phyloP scores from a whole-genome alignment of 1,140 invertebrate genomes.

The Cherax quadricarinatus region DNA sequence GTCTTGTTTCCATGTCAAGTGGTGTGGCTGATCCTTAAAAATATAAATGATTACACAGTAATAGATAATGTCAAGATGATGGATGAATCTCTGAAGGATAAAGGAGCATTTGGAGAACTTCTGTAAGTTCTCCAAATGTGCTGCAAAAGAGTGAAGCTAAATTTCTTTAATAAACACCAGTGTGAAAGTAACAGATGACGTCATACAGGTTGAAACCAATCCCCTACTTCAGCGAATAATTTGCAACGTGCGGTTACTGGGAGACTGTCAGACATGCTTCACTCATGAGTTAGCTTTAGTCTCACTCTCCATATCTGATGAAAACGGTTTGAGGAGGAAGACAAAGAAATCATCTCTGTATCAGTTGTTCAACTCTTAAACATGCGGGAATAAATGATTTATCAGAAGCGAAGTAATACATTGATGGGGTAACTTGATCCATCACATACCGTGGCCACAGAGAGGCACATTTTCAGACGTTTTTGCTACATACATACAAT shows the following conservation, averaged over 20 bases:
- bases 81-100: conserved; percentile 38
- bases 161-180: conserved; percentile 3
- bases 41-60: conserved; percentile 22
- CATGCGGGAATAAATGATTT: conserved; percentile 28
- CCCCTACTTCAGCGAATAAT: conserved; percentile 32
- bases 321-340: conserved; percentile 26
- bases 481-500: too few relatives aligned
- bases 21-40: not conserved
- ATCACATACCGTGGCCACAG: conserved; percentile 12
- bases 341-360: conserved; percentile 31
- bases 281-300: conserved; percentile 19
- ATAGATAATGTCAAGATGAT: not conserved
- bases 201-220: conserved; percentile 28
- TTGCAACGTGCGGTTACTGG: conserved; percentile 13
- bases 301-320: conserved; percentile 34
- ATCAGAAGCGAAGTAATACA: conserved; percentile 17
- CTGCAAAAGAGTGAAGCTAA: conserved; percentile 31
- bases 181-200: conserved; percentile 28
- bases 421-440: conserved; percentile 40
- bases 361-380: conserved; percentile 24
- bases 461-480: too few relatives aligned
- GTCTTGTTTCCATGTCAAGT: not conserved
- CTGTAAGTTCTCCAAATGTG: conserved; percentile 13
- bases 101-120: conserved; percentile 33
- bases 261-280: conserved; percentile 12